Evolutionary conservation across 2,113 vertebrate species (phyloP).

Genomic region (Panthera uncia): DNA sequence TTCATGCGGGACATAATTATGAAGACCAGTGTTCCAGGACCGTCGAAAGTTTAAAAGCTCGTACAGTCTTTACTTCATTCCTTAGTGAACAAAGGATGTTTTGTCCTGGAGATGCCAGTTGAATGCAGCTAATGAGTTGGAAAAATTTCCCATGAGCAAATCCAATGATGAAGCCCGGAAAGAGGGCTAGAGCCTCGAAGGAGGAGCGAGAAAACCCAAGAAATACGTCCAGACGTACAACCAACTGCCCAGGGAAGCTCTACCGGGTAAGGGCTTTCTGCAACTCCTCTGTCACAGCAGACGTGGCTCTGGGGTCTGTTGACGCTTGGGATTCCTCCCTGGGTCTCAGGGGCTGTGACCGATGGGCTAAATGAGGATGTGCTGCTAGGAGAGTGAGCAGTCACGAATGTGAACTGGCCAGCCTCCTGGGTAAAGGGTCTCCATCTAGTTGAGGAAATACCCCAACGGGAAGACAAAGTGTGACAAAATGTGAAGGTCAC

Average conservation of each 20-base stretch:
- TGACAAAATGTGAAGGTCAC: background rate
- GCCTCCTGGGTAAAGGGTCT: background rate
- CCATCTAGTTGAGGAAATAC: background rate
- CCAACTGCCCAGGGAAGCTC: slow-evolving; percentile 54
- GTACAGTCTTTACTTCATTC: slow-evolving; percentile 1
- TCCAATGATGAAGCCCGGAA: background rate
- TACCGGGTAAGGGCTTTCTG: slow-evolving; percentile 22
- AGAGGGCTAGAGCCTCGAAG: slow-evolving; percentile 22
- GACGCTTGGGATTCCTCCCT: background rate
- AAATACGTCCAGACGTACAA: slow-evolving; percentile 64
- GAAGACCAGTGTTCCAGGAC: slow-evolving; percentile 35
- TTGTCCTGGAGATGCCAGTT: slow-evolving; percentile 15
- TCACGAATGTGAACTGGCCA: accelerated
- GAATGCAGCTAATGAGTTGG: background rate
- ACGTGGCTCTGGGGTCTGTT: background rate
- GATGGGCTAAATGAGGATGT: accelerated
- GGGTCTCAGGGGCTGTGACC: no score
- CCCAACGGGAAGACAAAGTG: background rate
- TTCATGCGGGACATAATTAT: slow-evolving; percentile 40
- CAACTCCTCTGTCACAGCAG: accelerated
- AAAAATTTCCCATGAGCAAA: background rate
- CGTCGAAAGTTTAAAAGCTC: slow-evolving; percentile 32
- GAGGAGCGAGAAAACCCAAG: slow-evolving; percentile 73
- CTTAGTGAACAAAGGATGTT: slow-evolving; percentile 49
- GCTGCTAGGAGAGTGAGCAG: background rate